phyloP scores from a whole-genome alignment of 2,797 vertebrate species.

The Amphiprion clarkii region DNA sequence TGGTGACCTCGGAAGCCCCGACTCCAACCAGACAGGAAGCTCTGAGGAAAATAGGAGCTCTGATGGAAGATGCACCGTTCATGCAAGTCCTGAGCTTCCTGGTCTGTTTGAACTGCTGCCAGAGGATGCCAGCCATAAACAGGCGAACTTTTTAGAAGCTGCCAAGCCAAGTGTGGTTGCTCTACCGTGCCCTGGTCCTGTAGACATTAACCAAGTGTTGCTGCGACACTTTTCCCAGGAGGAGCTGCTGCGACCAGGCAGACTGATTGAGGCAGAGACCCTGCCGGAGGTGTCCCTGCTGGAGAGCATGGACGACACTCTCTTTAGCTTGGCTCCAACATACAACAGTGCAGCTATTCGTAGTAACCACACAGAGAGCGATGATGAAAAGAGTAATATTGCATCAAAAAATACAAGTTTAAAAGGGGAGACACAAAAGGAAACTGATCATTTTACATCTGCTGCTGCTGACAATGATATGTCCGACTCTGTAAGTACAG shows the following conservation, averaged over 20 bases:
- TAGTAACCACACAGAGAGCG: conserved; percentile 16
- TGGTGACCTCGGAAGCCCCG: conserved; percentile 64
- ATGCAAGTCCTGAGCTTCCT: conserved; percentile 52
- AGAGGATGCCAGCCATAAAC: conserved; percentile 25
- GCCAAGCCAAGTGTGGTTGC: conserved; percentile 6
- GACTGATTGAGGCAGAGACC: conserved; percentile 88
- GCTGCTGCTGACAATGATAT: conserved; percentile 27
- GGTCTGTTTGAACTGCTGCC: conserved; percentile 25
- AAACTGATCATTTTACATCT: conserved; percentile 8
- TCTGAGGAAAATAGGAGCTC: conserved; percentile 39
- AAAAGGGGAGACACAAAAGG: conserved; percentile 26
- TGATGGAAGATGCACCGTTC: conserved; percentile 48
- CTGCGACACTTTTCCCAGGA: conserved; percentile 85
- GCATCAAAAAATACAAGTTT: conserved; percentile 25
- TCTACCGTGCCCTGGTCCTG: conserved; percentile 28
- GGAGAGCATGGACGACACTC: conserved; percentile 84
- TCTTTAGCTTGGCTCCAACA: conserved; percentile 57
- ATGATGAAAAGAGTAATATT: conserved; percentile 11
- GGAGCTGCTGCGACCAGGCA: conserved; percentile 75
- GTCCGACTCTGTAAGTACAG: conserved; percentile 24
- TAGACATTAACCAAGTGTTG: conserved; percentile 82
- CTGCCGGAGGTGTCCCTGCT: conserved; percentile 88
- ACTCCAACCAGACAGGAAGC: conserved; percentile 53
- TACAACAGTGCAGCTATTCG: conserved; percentile 16
- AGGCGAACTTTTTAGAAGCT: not conserved